phyloP scores from a whole-genome alignment of 2,797 vertebrate species.

The Huso huso region DNA sequence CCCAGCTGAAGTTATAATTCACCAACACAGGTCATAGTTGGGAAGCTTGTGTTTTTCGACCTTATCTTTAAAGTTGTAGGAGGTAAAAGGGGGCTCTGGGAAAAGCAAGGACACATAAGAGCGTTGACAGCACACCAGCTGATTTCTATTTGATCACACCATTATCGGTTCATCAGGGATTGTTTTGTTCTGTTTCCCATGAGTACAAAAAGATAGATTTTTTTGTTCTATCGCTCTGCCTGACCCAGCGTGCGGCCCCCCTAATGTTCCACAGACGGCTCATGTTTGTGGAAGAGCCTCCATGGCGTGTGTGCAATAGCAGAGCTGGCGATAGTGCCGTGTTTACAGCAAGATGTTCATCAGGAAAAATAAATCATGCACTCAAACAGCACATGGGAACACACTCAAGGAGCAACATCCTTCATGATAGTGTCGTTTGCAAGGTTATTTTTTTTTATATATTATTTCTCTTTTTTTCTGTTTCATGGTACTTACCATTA shows the following conservation, averaged over 20 bases:
- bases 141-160: not conserved
- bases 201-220: not conserved
- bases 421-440: too few species aligned
- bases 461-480: too few species aligned
- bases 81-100: too few species aligned
- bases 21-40: too few species aligned
- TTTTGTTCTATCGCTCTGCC: not conserved
- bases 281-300: not conserved
- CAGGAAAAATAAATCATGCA: not conserved
- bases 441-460: too few species aligned
- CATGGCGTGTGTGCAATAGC: not conserved
- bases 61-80: too few species aligned
- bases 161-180: not conserved
- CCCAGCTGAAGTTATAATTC: too few species aligned
- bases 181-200: not conserved
- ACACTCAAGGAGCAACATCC: not conserved
- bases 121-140: not conserved
- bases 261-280: not conserved
- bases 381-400: not conserved
- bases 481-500: too few species aligned
- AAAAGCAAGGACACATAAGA: not conserved
- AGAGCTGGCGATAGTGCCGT: not conserved
- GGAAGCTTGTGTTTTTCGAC: too few species aligned
- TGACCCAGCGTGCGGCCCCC: not conserved
- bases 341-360: slow-evolving; percentile 1